Evolutionary conservation across 1,140 invertebrate genomes (phyloP).

Genomic region (Eubasilissa regina): DNA sequence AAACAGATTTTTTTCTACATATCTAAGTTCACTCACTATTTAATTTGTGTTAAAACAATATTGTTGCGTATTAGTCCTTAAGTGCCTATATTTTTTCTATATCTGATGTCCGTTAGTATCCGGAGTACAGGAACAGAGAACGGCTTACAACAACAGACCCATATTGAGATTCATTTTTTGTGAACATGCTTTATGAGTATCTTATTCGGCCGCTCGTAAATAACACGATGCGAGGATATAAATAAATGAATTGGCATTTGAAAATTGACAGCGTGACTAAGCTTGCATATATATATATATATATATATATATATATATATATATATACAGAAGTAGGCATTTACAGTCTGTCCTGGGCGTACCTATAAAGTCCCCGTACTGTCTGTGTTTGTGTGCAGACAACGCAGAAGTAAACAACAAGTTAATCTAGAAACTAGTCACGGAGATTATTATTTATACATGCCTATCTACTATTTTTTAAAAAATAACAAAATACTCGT

Average conservation of each 20-base stretch:
- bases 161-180: conserved; percentile 60
- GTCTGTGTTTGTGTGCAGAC: background rate
- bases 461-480: no score
- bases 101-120: no score
- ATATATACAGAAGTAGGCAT: background rate
- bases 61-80: no score
- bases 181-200: conserved; percentile 58
- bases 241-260: conserved; percentile 61
- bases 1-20: no score
- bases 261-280: conserved; percentile 61
- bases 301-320: no score
- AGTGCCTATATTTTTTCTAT: no score
- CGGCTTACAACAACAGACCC: background rate
- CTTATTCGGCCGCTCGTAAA: conserved; percentile 58
- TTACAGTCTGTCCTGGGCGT: conserved; percentile 7
- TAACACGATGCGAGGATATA: conserved; percentile 57
- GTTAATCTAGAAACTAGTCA: no score
- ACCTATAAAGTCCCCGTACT: background rate
- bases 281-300: conserved; percentile 49
- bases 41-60: no score
- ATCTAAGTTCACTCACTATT: no score
- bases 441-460: no score
- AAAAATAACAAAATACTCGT: no score
- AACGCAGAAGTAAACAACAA: background rate
- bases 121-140: background rate